Evolutionary conservation across 1,140 invertebrate species (phyloP).

Genomic region (Papilio polytes): DNA sequence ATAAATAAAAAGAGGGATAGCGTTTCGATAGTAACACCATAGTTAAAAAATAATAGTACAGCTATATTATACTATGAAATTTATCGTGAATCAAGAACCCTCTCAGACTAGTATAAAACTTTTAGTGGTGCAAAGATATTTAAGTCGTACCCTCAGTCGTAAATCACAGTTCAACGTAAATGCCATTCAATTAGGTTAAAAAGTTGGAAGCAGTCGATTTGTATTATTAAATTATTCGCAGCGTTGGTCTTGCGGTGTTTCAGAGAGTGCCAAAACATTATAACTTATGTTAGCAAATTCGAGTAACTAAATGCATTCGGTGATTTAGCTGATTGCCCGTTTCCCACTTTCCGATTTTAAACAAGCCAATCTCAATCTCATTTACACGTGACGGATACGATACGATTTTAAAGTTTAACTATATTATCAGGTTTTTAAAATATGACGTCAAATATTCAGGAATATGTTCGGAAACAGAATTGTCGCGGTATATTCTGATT

Average conservation of each 20-base stretch:
- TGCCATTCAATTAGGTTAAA: constrained; percentile 9
- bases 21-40: too few relatives aligned
- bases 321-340: constrained; percentile 30
- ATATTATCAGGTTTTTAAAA: not conserved
- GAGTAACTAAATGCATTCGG: constrained; percentile 14
- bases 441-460: not conserved
- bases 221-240: constrained; percentile 1
- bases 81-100: not conserved
- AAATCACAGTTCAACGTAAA: not conserved
- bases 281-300: constrained; percentile 21
- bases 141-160: not conserved
- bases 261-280: constrained; percentile 22
- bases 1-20: too few relatives aligned
- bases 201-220: constrained; percentile 13
- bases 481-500: too few relatives aligned
- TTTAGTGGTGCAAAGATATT: constrained; percentile 2
- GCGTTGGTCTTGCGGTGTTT: constrained; percentile 23
- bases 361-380: not conserved
- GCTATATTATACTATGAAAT: not conserved
- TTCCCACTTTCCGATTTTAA: constrained; percentile 25
- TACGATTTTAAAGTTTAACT: not conserved
- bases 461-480: too few relatives aligned
- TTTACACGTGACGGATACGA: constrained; percentile 22
- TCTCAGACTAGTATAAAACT: not conserved
- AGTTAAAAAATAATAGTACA: too few relatives aligned